Percentiles rank a stretch among this genome's conserved stretches.
phyloP scores from a whole-genome alignment of 2,113 vertebrate species.

The Saccopteryx leptura region DNA sequence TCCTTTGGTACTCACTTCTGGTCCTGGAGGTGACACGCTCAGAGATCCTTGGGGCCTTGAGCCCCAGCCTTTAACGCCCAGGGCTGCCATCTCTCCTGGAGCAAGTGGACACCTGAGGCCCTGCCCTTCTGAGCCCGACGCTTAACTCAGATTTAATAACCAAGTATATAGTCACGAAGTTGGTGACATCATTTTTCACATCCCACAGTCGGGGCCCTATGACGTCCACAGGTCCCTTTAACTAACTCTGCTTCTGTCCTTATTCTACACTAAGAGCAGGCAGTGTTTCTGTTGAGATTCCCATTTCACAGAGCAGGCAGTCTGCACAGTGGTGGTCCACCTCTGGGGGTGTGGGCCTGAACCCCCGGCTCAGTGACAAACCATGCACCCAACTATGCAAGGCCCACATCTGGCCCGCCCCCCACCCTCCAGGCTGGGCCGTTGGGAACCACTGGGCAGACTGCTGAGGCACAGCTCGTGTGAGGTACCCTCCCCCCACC shows the following conservation, averaged over 20 bases:
- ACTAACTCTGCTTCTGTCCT: neutral
- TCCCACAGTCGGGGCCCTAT: neutral
- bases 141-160: neutral
- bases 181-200: neutral
- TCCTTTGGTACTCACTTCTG: neutral
- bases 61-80: neutral
- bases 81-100: neutral
- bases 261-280: neutral
- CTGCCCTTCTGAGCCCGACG: neutral
- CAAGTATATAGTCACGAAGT: neutral
- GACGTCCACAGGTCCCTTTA: neutral
- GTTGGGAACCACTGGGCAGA: neutral
- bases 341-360: neutral
- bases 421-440: neutral
- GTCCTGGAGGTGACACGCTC: neutral
- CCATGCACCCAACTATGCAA: slow-evolving; percentile 63
- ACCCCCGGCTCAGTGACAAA: neutral
- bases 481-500: neutral
- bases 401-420: neutral
- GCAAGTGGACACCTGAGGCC: neutral
- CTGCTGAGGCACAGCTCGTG: neutral
- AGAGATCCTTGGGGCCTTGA: neutral
- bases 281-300: neutral
- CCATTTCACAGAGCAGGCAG: neutral
- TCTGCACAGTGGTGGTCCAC: neutral